Conservation (phyloP, 1,140 invertebrate species). For the Tetramorium alpestre region DNA sequence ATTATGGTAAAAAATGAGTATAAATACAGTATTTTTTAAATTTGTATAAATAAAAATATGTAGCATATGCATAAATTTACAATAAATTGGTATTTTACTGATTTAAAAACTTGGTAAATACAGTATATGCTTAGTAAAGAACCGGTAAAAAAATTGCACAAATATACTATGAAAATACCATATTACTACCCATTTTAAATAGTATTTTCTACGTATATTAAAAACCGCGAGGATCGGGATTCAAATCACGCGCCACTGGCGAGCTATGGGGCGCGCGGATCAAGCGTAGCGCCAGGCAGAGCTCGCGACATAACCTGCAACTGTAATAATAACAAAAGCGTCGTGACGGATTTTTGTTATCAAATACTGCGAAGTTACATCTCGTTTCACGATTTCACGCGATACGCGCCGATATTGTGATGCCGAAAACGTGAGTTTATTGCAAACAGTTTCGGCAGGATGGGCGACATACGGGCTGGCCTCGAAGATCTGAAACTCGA, state of each 20-base stretch:
- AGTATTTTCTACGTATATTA: no score
- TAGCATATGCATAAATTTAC: no score
- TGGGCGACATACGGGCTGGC: slow-evolving; percentile 84
- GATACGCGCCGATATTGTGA: slow-evolving; percentile 51
- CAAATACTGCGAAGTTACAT: slow-evolving; percentile 68
- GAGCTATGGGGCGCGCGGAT: not conserved
- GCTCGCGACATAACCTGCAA: slow-evolving; percentile 70
- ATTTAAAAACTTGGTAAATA: no score
- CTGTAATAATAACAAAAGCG: slow-evolving; percentile 79
- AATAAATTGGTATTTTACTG: no score
- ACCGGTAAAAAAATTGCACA: no score
- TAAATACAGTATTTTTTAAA: no score
- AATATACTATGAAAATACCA: no score
- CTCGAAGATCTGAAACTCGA: slow-evolving; percentile 84
- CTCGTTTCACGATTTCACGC: not conserved
- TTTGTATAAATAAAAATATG: no score
- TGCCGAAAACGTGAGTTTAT: slow-evolving; percentile 58
- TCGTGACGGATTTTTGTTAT: slow-evolving; percentile 76
- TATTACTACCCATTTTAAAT: no score
- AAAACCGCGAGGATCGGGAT: not conserved
- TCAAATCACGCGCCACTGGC: slow-evolving; percentile 43
- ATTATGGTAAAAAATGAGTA: no score
- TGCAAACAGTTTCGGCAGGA: slow-evolving; percentile 68
- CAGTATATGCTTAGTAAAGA: no score
- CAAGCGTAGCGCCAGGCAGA: slow-evolving; percentile 15